A percentile compares a stretch with the other conserved stretches of the same genome.
Conservation (phyloP, 2,797 vertebrate species). For the Cirrhinus mrigala region DNA sequence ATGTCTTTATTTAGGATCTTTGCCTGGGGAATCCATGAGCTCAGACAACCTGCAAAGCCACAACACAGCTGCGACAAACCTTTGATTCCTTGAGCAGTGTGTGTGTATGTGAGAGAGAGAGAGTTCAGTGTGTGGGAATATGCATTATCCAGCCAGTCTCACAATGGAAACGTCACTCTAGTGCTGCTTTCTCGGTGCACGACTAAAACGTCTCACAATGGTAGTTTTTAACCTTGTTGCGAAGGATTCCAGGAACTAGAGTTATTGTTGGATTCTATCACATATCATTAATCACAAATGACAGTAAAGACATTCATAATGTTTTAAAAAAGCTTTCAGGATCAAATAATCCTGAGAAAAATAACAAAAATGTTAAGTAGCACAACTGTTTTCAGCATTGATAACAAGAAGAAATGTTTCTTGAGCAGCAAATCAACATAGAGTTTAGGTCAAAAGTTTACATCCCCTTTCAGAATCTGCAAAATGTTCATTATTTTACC, state of each 20-base stretch:
- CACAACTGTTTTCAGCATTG: neutral
- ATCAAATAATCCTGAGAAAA: neutral
- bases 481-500: no score
- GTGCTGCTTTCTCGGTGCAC: neutral
- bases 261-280: neutral
- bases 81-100: slow-evolving; percentile 9
- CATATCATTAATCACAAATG: neutral
- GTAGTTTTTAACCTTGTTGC: slow-evolving; percentile 16
- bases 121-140: neutral
- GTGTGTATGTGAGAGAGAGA: neutral
- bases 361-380: neutral
- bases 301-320: neutral
- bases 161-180: neutral
- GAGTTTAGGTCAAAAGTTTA: no score
- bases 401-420: neutral
- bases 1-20: slow-evolving; percentile 42
- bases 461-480: no score
- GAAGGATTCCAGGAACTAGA: neutral
- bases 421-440: neutral
- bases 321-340: neutral
- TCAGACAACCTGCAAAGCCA: slow-evolving; percentile 11
- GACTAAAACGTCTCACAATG: neutral
- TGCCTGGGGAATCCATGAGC: slow-evolving; percentile 24
- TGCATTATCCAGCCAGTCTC: neutral
- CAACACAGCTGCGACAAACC: slow-evolving; percentile 29